Conservation (phyloP, 1,140 invertebrate genomes). For the Metopolophium dirhodum region DNA sequence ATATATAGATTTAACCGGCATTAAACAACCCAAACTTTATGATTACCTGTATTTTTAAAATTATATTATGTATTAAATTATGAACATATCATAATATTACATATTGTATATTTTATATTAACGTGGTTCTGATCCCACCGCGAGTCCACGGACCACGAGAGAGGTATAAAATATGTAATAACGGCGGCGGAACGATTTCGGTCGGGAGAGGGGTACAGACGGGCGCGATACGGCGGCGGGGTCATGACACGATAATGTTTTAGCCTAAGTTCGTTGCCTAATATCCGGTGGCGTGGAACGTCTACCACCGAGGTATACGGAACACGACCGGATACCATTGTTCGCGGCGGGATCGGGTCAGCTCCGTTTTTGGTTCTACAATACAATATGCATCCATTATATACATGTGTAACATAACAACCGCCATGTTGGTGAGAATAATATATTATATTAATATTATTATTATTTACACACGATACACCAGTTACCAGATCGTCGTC, state of each 20-base stretch:
- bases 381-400: neutral
- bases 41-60: neutral
- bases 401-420: neutral
- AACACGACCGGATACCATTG: conserved; percentile 10
- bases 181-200: neutral
- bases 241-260: neutral
- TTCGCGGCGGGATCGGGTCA: neutral
- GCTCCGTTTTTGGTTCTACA: neutral
- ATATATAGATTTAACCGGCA: neutral
- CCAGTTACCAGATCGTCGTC: neutral
- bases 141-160: neutral
- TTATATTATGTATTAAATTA: no score
- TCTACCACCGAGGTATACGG: neutral
- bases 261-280: neutral
- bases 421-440: neutral
- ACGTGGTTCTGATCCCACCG: neutral
- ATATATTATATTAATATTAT: neutral
- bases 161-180: neutral
- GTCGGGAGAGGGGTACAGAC: neutral
- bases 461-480: neutral
- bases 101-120: neutral
- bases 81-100: neutral
- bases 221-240: neutral
- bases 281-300: neutral
- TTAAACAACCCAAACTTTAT: neutral